Base-by-base conservation (phyloP, 2,797 vertebrate species). In the Sternotherus odoratus region DNA sequence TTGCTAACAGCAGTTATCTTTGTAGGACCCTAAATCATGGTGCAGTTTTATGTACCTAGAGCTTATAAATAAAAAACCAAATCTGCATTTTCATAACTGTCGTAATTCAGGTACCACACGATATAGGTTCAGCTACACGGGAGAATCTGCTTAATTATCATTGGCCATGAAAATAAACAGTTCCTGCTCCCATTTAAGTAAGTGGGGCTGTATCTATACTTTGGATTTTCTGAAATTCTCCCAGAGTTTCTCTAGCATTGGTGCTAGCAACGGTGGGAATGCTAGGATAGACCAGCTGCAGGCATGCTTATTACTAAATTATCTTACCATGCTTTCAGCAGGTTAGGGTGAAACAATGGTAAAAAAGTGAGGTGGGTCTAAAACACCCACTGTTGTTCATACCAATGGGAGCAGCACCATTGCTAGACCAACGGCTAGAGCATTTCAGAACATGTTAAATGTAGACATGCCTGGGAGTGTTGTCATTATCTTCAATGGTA, bases 371-470 rank as follows among this genome's bases (percentile, higher is more conserved):
- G 84, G 46, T 36, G 83, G 77, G 84, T 19, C 28, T 89, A 26
- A 43, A 54, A 91, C 23, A n/a, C 16, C 60, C 15, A 8, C 30
- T 60, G 56, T 11, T 15, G 87, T 83, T 82, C 33, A 1, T n/a
- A 7, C 87, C n/a, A 56, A 56, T 50, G 88, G 49, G 24, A 85
- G 12, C 82, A 9, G 43, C 17, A 69, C 5, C 24, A 82, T 24
- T 54, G 50, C 39, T 82, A 88, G 85, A 85, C 82, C 19, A 91
- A 1, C 85, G 51, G 56, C 10, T 80, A 46, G 85, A 83, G 50
- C 88, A 95, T 74, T 84, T 77, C 90, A 77, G 83, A 91, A 53
- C 56, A 85, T 91, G 28, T 85, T 86, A 90, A 87, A 89, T 75
- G 49, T 83, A 93, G 63, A 75, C 36, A 36, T 75, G 56, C 87